phyloP scores from a whole-genome alignment of 2,113 vertebrate species.

The Cololabis saira region DNA sequence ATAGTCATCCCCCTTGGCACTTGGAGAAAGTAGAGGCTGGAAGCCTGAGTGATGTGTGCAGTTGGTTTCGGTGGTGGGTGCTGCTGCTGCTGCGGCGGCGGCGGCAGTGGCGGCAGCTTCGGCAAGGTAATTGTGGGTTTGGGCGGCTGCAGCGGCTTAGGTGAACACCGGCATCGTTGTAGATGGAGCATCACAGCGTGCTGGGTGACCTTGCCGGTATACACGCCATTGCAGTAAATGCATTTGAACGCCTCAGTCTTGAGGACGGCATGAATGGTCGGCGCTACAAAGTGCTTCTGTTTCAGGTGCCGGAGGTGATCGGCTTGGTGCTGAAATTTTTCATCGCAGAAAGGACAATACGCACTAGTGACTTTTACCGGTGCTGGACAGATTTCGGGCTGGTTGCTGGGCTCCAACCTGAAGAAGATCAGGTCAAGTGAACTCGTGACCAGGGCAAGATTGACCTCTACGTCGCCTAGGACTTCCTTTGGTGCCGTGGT shows the following conservation, averaged over 20 bases:
- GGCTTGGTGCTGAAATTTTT: slow-evolving; percentile 82
- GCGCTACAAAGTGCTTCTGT: slow-evolving; percentile 92
- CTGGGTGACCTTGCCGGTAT: slow-evolving; percentile 93
- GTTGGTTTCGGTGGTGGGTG: slow-evolving; percentile 23
- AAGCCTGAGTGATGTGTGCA: slow-evolving; percentile 43
- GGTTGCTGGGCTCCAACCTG: slow-evolving; percentile 85
- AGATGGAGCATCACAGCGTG: slow-evolving; percentile 93
- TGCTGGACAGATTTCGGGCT: slow-evolving; percentile 61
- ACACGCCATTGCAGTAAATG: slow-evolving; percentile 96
- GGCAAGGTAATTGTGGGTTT: slow-evolving; percentile 39
- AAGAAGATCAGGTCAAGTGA: slow-evolving; percentile 87
- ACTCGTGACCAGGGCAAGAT: slow-evolving; percentile 89
- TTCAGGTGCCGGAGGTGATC: slow-evolving; percentile 89
- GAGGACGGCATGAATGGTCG: slow-evolving; percentile 92
- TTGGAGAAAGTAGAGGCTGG: slow-evolving; percentile 64
- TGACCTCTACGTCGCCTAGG: slow-evolving; percentile 89
- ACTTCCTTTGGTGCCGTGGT: slow-evolving; percentile 87
- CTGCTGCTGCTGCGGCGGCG: neutral
- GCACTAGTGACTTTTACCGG: slow-evolving; percentile 70
- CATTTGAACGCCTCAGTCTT: slow-evolving; percentile 95
- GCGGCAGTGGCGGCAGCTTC: neutral
- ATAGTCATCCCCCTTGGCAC: slow-evolving; percentile 55
- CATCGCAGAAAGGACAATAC: slow-evolving; percentile 91
- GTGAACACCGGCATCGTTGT: slow-evolving; percentile 90
- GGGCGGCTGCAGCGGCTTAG: slow-evolving; percentile 76